Evolutionary conservation across 2,888 invertebrate species (phyloP), one percentile per base, ranked within the genome.

Genomic region (Apodemia hepburni): DNA sequence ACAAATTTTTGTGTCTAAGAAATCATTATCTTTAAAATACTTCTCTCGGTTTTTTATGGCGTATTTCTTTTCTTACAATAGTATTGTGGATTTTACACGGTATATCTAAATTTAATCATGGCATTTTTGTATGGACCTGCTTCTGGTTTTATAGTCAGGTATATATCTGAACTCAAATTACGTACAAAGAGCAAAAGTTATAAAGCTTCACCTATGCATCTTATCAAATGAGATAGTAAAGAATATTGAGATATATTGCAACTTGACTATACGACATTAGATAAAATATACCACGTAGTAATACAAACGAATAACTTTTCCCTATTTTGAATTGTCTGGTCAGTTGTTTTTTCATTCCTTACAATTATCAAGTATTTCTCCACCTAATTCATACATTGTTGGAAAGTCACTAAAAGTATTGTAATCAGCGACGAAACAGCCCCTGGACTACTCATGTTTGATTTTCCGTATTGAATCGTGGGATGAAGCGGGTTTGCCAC

Each of bases 181-280:
- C 11, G 3, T 3, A 38, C 3, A 15, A 0, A 15, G 15, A 5
- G 15, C 42, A 42, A 42, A 38, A 42, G 42, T 15, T 42, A 42
- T 42, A 12, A 4, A 42, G 42, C 15, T 12, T 5, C 42, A 42
- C 5, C 42, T 42, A 11, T 38, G 38, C 12, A 38, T 38, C 38
- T 38, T 38, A 38, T 38, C 38, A 3, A 45, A 45, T 45, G 18
- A 49, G 18, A 49, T 49, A 49, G 5, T 47, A 47, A 11, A 18
- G 11, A 51, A 11, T 11, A 51, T 49, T 18, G 8, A 18, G 18
- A 49, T 18, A 49, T 49, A 18, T 51, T 51, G 22, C 22, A 15
- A 54, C 54, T 54, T 54, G 54, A 54, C 54, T 29, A 6, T 29
- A 54, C 15, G 15, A 54, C 22, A 54, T 54, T 15, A 54, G 29